Evolutionary conservation across 1,140 invertebrate genomes (phyloP).

Genomic region (Hyles euphorbiae): DNA sequence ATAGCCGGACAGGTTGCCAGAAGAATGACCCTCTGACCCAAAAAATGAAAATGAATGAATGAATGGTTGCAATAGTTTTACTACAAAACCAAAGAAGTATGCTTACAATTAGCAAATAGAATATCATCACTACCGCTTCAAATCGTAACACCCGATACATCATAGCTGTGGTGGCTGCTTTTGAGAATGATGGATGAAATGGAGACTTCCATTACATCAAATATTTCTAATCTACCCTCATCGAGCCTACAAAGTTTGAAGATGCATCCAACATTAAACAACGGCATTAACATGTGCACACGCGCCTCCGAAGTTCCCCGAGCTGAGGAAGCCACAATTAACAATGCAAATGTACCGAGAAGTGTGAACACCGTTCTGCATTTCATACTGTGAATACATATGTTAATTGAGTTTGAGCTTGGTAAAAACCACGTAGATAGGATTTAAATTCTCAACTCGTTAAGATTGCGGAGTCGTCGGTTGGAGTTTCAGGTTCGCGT

Average conservation of each 20-base stretch:
- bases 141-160: too few relatives aligned
- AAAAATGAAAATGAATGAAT: too few relatives aligned
- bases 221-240: neutral
- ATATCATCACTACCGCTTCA: too few relatives aligned
- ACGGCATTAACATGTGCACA: neutral
- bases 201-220: too few relatives aligned
- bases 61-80: too few relatives aligned
- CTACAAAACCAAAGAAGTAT: too few relatives aligned
- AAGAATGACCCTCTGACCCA: too few relatives aligned
- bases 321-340: conserved; percentile 47
- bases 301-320: conserved; percentile 21
- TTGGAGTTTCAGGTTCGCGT: neutral
- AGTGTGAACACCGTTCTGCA: conserved; percentile 48
- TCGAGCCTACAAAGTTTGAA: conserved; percentile 8
- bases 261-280: conserved; percentile 10
- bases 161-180: too few relatives aligned
- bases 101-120: too few relatives aligned
- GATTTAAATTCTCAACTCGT: conserved; percentile 32
- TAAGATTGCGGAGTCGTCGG: conserved; percentile 20
- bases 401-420: conserved; percentile 52
- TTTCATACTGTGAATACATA: conserved; percentile 62
- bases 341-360: conserved; percentile 52
- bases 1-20: too few relatives aligned
- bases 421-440: conserved; percentile 46
- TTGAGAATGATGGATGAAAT: too few relatives aligned